Evolutionary conservation across 37 sponge, comb jelly and placozoan species (phyloP), one percentile per base, ranked within the genome.

Genomic region (Beroe forskalii): DNA sequence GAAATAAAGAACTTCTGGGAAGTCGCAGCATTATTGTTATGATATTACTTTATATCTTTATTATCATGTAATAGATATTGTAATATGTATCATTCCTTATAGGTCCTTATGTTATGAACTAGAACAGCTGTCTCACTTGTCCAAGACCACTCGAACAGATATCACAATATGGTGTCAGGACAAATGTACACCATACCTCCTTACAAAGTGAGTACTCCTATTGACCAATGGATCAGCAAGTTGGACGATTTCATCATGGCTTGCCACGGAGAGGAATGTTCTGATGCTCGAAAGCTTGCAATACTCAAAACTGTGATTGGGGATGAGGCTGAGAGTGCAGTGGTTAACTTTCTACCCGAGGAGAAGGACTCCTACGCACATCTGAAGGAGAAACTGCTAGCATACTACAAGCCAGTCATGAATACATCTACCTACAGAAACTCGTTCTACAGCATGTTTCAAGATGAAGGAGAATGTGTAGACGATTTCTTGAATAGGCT

Each of bases 181-280:
- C n/a, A n/a, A n/a, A n/a, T n/a, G 60, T 55, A 55, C 17, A 55
- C 66, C 20, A 63, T 63, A 28, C 66, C 66, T 28, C 66, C 66
- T 4, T 63, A 28, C 25, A n/a, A 30, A 8, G 2, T 30, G 6
- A 63, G 2, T 19, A 20, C 24, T 4, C 23, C 20, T 23, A 63
- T 63, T n/a, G 66, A 63, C 28, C 28, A 63, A 3, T 63, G 66
- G 66, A 63, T 63, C 25, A 19, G 25, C 4, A 8, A 20, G 25
- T 23, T 63, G 25, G 2, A 63, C 20, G n/a, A 63, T 30, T 63
- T 63, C 66, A 63, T 63, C n/a, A 24, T 63, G 4, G 66, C 66
- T 30, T 3, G 20, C 23, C 66, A 63, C 66, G 25, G 66, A 23
- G 25, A 30, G 3, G 66, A 6, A n/a, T 63, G 66, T 63, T 3